Evolutionary conservation across 2,888 invertebrate species (phyloP).

Genomic region (Tryphoninae sp.): DNA sequence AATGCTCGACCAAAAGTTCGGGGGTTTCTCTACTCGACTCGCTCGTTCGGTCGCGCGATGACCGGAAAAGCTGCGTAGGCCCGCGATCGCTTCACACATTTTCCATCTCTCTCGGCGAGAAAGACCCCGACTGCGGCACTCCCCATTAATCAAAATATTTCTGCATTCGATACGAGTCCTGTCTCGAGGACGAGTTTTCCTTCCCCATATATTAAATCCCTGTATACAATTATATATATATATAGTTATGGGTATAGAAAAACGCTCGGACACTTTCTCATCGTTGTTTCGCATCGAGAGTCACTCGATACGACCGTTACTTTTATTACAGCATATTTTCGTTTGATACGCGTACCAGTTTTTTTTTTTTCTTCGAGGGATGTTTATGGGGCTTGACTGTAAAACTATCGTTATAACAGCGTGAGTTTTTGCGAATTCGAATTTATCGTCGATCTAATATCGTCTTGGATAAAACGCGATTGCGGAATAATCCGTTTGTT

Average conservation of each 20-base stretch:
- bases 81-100: slow-evolving; percentile 5
- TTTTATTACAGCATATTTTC: neutral
- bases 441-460: too few relatives aligned
- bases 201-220: slow-evolving; percentile 38
- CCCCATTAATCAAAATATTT: slow-evolving; percentile 73
- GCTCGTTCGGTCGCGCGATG: slow-evolving; percentile 55
- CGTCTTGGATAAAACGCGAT: too few relatives aligned
- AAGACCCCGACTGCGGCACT: slow-evolving; percentile 50
- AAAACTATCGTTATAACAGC: neutral
- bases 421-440: too few relatives aligned
- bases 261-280: slow-evolving; percentile 27
- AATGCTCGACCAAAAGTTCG: slow-evolving; percentile 53
- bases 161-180: slow-evolving; percentile 60
- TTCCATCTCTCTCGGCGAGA: slow-evolving; percentile 4
- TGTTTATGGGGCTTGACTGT: neutral
- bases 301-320: slow-evolving; percentile 49
- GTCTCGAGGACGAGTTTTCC: slow-evolving; percentile 56
- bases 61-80: slow-evolving; percentile 68
- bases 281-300: slow-evolving; percentile 45
- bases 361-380: neutral
- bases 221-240: slow-evolving; percentile 29
- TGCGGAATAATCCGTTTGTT: too few relatives aligned
- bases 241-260: slow-evolving; percentile 7
- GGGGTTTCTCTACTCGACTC: slow-evolving; percentile 31
- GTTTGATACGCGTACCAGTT: neutral